Percentiles rank a stretch among this genome's conserved stretches.
phyloP scores from a whole-genome alignment of 2,888 invertebrate genomes.

The Agrotis ipsilon region DNA sequence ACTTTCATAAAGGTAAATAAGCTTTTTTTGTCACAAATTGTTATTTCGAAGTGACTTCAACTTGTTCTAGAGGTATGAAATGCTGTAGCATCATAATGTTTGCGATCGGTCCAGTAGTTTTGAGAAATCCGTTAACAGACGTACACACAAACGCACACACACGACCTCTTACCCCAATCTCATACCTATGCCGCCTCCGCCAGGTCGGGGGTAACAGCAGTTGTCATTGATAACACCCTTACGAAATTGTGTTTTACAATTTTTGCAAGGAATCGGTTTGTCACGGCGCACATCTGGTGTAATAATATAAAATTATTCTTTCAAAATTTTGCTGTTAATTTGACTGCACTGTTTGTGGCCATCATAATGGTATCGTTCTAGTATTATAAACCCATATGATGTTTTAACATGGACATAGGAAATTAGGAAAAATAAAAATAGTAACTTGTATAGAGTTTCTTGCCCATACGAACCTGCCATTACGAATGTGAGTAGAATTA shows the following conservation, averaged over 20 bases:
- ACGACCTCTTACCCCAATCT: slow-evolving; percentile 55
- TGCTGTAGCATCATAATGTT: too few relatives aligned
- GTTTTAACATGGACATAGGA: too few relatives aligned
- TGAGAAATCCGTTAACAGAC: slow-evolving; percentile 4
- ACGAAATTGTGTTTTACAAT: slow-evolving; percentile 40
- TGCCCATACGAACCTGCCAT: too few relatives aligned
- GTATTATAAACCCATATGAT: too few relatives aligned
- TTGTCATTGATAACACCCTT: slow-evolving; percentile 32
- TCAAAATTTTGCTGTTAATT: too few relatives aligned
- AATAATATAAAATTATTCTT: slow-evolving; percentile 13
- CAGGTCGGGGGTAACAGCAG: slow-evolving; percentile 40
- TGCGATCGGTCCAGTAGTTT: background rate
- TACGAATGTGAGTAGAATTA: too few relatives aligned
- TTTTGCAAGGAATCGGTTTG: slow-evolving; percentile 41
- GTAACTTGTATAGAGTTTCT: too few relatives aligned
- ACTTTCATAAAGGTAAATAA: background rate
- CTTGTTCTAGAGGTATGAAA: too few relatives aligned
- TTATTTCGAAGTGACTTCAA: background rate
- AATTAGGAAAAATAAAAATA: too few relatives aligned
- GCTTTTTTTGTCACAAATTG: background rate
- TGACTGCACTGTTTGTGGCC: too few relatives aligned
- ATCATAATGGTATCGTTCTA: too few relatives aligned
- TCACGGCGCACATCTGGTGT: slow-evolving; percentile 31
- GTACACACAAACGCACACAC: slow-evolving; percentile 53
- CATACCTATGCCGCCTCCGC: slow-evolving; percentile 40